phyloP scores from a whole-genome alignment of 2,797 vertebrate genomes.

The Pangasius krempfi region DNA sequence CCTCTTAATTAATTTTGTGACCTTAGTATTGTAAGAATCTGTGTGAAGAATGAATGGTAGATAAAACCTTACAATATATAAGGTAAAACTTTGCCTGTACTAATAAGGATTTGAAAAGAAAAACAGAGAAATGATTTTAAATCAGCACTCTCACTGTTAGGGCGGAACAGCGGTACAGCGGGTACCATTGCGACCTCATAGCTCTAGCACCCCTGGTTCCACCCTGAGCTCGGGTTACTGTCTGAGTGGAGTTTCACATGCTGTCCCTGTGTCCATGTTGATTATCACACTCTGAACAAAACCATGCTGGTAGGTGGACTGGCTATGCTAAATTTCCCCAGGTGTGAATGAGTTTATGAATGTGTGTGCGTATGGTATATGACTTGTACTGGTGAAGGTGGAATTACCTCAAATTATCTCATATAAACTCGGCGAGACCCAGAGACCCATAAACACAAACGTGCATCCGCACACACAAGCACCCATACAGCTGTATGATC shows the following conservation, averaged over 20 bases:
- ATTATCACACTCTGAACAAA: background rate
- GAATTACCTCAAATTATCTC: background rate
- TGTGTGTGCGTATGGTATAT: background rate
- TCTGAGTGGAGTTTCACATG: background rate
- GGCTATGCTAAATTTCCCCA: background rate
- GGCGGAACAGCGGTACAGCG: background rate
- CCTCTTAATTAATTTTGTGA: background rate
- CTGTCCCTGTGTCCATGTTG: background rate
- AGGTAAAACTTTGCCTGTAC: too few species aligned
- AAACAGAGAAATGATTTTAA: too few species aligned
- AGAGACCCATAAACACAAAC: conserved; percentile 16
- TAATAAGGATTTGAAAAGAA: too few species aligned
- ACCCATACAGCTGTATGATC: conserved; percentile 16
- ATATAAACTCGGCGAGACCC: background rate
- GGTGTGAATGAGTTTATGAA: background rate
- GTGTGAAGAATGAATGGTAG: too few species aligned
- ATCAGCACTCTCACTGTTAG: background rate
- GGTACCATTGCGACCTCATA: background rate
- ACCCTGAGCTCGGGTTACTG: too few species aligned
- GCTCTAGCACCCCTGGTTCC: too few species aligned
- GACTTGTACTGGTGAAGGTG: background rate
- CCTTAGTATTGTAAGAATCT: background rate
- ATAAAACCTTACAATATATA: too few species aligned
- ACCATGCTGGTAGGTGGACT: background rate
- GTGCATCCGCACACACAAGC: conserved; percentile 29